Evolutionary conservation across 2,888 invertebrate genomes (phyloP), one percentile per base, ranked within the genome.

Genomic region (Nomada goodeniana): DNA sequence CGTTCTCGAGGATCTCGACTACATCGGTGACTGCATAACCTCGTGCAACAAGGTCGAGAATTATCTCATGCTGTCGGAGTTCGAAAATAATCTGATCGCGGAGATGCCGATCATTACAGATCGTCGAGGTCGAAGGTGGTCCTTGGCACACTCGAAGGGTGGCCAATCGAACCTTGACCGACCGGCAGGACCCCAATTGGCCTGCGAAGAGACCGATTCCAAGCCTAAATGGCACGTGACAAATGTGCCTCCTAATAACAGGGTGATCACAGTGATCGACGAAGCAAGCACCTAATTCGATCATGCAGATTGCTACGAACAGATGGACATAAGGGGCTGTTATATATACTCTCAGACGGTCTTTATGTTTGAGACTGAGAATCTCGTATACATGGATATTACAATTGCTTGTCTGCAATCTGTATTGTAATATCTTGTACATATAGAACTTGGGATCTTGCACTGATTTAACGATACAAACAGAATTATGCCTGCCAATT

Each of bases 41-140:
- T 97, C 97, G 84, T 97, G 97, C 94, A 97, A 97, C 94, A 97
- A 97, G 95, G 96, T 97, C 85, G 97, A 97, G 93, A 97, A 97
- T 94, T 97, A 97, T 93, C 94, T 97, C 90, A 97, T 97, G 97
- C 95, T 97, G 85, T 97, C 97, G 90, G 97, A 97, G 93, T 97
- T 97, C 93, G 97, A 97, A 93, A 97, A 97, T 94, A 97, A 97
- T 93, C 94, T 97, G 79, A 97, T 97, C 90, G 97, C 97, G 1
- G 97, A 97, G 93, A 95, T 96, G 94, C 97, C 97, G 26, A 96
- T 96, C 89, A 94, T 97, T 90, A 95, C 96, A 94, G 97, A 97
- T 92, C 95, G 96, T 60, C 96, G 96, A 83, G 96, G 96, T 18
- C 94, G 97, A 61, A 95, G 96, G 64, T 97, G 97, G 96, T 97